These are phyloP conservation scores for Cephalopachus bancanus DNA, from an alignment of 2,797 vertebrate genomes.

Conservation along the genomic window DNA sequence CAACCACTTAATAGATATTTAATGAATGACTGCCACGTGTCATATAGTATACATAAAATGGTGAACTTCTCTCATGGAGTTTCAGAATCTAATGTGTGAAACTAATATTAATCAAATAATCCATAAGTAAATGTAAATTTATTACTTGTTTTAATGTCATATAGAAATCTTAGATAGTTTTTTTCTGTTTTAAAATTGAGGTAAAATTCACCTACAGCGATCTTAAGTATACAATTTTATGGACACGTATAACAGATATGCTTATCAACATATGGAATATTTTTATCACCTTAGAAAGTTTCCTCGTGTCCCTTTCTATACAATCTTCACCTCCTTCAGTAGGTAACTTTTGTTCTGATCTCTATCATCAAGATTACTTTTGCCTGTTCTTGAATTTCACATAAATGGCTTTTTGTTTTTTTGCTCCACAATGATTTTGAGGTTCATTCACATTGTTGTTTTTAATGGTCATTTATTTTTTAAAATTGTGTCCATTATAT, in stretches of 20 bases:
- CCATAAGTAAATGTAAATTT: constrained; percentile 21
- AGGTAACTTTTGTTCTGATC: not conserved
- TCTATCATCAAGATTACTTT: constrained; percentile 29
- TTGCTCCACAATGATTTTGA: constrained; percentile 33
- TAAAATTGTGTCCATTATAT: not conserved
- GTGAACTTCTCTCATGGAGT: not conserved
- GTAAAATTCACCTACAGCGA: not conserved
- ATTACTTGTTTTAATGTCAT: not conserved
- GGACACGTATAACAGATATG: not conserved
- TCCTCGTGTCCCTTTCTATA: not conserved
- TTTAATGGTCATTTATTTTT: constrained; percentile 32
- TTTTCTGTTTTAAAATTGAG: not conserved
- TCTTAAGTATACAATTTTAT: constrained; percentile 19
- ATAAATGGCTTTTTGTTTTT: constrained; percentile 4
- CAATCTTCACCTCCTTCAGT: not conserved
- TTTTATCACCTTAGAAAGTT: not conserved
- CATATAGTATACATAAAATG: not conserved
- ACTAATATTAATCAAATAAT: not conserved
- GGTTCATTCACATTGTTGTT: not conserved
- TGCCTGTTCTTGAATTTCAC: constrained; percentile 26
- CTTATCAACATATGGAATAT: not conserved
- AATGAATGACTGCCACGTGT: not conserved
- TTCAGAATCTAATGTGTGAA: constrained; percentile 21
- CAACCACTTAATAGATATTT: not conserved
- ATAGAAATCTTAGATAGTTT: not conserved